phyloP scores from a whole-genome alignment of 2,113 vertebrate species.

The Boulengeromyrus knoepffleri region DNA sequence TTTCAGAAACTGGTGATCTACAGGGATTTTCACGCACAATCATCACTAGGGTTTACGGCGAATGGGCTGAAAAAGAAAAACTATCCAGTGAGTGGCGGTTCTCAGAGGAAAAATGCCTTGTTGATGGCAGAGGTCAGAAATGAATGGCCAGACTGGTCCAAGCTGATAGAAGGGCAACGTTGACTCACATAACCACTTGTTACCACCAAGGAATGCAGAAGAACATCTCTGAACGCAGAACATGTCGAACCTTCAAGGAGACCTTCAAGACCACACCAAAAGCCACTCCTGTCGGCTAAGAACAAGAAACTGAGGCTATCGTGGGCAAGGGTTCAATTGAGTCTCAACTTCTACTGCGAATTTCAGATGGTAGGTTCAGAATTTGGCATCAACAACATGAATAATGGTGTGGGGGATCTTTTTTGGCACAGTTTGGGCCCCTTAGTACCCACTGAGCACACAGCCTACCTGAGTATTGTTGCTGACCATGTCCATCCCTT shows the following conservation, averaged over 20 bases:
- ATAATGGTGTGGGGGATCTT: background rate
- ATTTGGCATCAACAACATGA: too few relatives aligned
- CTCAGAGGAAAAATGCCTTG: background rate
- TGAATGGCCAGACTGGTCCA: too few relatives aligned
- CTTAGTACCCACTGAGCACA: background rate
- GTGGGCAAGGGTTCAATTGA: background rate
- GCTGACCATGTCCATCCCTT: background rate
- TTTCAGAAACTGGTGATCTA: background rate
- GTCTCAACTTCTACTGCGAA: background rate
- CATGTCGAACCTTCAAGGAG: background rate
- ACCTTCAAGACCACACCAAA: background rate
- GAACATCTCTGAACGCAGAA: background rate
- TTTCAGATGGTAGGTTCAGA: too few relatives aligned
- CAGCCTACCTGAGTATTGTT: background rate
- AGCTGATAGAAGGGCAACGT: background rate
- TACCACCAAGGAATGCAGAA: background rate
- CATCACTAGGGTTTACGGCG: too few relatives aligned
- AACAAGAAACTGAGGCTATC: background rate
- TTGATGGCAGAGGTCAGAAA: background rate
- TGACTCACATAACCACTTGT: background rate
- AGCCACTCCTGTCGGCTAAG: background rate
- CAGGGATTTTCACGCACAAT: too few relatives aligned
- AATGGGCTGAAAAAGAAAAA: background rate
- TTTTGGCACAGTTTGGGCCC: background rate
- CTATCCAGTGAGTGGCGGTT: background rate